Base-by-base conservation (phyloP, 2,113 vertebrate genomes). In the Geothlypis trichas region DNA sequence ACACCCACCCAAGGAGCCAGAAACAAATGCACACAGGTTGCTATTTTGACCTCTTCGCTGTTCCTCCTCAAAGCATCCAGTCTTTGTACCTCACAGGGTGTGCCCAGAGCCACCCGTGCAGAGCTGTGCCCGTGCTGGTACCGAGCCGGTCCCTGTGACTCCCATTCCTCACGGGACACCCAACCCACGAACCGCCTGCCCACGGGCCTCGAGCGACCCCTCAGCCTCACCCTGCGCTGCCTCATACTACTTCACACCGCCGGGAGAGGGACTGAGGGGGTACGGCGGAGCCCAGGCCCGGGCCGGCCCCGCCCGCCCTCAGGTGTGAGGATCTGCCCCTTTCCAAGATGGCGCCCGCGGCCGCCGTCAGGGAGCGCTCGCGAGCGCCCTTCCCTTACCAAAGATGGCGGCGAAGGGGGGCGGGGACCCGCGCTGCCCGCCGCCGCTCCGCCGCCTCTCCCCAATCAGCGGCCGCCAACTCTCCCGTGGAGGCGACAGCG, bases 401-500 rank as follows among this genome's bases (percentile, higher is more conserved):
- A 97, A 97, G 6, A 97, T 97, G 97, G 97, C 42, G 3, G 47
- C 7, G 0, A 2, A 12, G 13, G 19, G 24, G 72, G 94, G 91
- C 13, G 93, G 85, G 10, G 67, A 21, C 47, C 26, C 12, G 4
- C n/a, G 9, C 55, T 41, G 5, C 67, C 8, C 49, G 44, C 92
- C 23, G 63, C 9, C 11, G 4, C 46, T 22, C 54, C 10, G 3
- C 51, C 11, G 6, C 10, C 5, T 54, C 1, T 7, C 15, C 6
- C 98, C 99, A 99, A 99, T 99, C 98, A 97, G 35, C 78, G 37
- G 88, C 94, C 98, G 99, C 98, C 99, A 99, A 98, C 99, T 99
- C 98, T 98, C 97, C 98, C 92, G 97, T 98, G 97, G 84, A 61
- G 91, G 94, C 86, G 65, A 93, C 84, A 57, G 61, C 58, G 47